Evolutionary conservation across 2,888 invertebrate genomes (phyloP).

Genomic region (Argyresthia albistria): DNA sequence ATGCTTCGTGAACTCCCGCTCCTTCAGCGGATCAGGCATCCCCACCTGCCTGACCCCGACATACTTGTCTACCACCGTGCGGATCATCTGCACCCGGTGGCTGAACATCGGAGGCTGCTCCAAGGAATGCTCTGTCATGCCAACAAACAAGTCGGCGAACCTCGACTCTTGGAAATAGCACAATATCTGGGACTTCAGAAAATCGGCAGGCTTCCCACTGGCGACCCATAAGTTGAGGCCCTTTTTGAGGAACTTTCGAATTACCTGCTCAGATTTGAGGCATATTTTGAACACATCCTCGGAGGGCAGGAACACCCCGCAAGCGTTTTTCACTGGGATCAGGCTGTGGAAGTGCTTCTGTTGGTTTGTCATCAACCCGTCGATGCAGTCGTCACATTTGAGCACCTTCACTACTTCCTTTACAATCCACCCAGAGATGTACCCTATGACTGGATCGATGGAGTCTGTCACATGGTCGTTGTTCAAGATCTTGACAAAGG

Average conservation of each 20-base stretch:
- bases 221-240: background rate
- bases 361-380: background rate
- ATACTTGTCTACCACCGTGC: slow-evolving; percentile 1
- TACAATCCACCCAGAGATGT: slow-evolving; percentile 8
- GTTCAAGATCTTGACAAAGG: background rate
- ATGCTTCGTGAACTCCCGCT: no score
- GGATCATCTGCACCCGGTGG: background rate
- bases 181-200: background rate
- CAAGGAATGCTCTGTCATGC: background rate
- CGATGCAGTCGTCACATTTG: slow-evolving; percentile 7
- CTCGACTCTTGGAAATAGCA: background rate
- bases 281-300: slow-evolving; percentile 7
- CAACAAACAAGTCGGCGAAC: background rate
- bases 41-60: background rate
- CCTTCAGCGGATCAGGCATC: no score
- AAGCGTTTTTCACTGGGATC: slow-evolving; percentile 1
- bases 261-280: slow-evolving; percentile 5
- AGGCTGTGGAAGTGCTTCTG: slow-evolving; percentile 7
- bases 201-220: background rate
- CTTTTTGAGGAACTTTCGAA: background rate
- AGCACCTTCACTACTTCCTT: slow-evolving; percentile 2
- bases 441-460: slow-evolving; percentile 5
- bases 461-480: background rate
- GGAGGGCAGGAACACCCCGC: slow-evolving; percentile 5
- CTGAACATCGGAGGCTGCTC: background rate